Evolutionary conservation across 2,888 invertebrate genomes (phyloP).

Genomic region (Eupithecia tripunctaria): DNA sequence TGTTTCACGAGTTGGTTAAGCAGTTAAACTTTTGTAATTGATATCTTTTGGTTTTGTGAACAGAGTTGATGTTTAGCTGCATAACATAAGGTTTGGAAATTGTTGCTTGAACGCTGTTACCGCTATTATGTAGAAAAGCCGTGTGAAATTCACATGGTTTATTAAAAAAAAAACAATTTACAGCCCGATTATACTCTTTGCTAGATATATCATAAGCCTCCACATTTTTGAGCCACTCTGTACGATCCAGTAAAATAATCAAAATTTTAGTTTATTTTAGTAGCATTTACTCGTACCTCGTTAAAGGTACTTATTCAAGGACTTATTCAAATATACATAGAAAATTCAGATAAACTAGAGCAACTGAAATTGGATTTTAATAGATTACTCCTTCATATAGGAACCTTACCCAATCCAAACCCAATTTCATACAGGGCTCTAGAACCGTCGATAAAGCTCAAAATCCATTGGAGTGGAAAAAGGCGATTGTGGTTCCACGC

Average conservation of each 20-base stretch:
- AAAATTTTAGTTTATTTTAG: background rate
- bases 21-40: background rate
- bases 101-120: background rate
- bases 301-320: background rate
- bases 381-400: slow-evolving; percentile 19
- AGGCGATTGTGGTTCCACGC: slow-evolving; percentile 32
- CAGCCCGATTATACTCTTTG: background rate
- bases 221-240: background rate
- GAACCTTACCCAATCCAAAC: slow-evolving; percentile 26
- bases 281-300: background rate
- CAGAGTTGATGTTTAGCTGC: background rate
- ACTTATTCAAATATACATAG: background rate
- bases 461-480: slow-evolving; percentile 33
- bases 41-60: background rate
- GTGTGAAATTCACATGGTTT: background rate
- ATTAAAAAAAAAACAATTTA: background rate
- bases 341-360: slow-evolving; percentile 3
- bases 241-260: background rate
- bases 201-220: background rate
- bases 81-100: background rate
- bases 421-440: slow-evolving; percentile 28
- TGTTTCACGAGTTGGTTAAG: background rate
- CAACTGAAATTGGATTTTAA: slow-evolving; percentile 9
- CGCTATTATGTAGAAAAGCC: background rate
- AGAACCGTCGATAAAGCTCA: slow-evolving; percentile 34